Evolutionary conservation across 2,113 vertebrate genomes (phyloP).

Genomic region (Lepus americanus): DNA sequence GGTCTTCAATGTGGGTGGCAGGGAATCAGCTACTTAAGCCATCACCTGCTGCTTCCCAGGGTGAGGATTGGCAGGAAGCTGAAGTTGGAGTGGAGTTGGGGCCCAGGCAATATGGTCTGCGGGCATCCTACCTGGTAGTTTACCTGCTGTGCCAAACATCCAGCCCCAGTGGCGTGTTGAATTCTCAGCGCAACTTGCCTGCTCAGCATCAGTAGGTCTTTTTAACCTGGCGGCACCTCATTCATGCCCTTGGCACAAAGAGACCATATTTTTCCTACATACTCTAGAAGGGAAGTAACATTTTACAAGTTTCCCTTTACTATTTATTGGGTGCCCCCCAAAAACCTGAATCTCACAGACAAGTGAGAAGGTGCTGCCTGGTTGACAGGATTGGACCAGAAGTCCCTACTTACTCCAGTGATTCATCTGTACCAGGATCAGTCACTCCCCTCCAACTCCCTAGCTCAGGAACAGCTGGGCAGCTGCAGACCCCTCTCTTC

Average conservation of each 20-base stretch:
- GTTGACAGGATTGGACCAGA: background rate
- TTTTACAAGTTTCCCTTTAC: background rate
- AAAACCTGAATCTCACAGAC: background rate
- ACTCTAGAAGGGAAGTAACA: background rate
- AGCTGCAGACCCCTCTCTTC: background rate
- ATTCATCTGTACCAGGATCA: background rate
- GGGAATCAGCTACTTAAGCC: too few species aligned
- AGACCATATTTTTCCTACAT: background rate
- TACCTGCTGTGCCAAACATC: too few species aligned
- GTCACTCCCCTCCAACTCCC: background rate
- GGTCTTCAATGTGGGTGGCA: too few species aligned
- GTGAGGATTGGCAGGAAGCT: too few species aligned
- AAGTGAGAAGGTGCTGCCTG: background rate
- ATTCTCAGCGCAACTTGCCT: background rate
- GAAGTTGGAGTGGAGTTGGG: too few species aligned
- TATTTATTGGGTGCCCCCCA: background rate
- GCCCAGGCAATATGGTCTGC: too few species aligned
- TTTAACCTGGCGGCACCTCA: background rate
- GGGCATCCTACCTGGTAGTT: too few species aligned
- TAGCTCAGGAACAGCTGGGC: fast-evolving
- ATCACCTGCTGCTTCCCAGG: too few species aligned
- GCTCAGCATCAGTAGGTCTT: background rate
- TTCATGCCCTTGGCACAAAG: background rate
- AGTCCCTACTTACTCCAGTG: background rate
- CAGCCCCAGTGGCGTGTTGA: background rate